phyloP scores from a whole-genome alignment of 1,140 invertebrate species.

The Drosophila biarmipes region DNA sequence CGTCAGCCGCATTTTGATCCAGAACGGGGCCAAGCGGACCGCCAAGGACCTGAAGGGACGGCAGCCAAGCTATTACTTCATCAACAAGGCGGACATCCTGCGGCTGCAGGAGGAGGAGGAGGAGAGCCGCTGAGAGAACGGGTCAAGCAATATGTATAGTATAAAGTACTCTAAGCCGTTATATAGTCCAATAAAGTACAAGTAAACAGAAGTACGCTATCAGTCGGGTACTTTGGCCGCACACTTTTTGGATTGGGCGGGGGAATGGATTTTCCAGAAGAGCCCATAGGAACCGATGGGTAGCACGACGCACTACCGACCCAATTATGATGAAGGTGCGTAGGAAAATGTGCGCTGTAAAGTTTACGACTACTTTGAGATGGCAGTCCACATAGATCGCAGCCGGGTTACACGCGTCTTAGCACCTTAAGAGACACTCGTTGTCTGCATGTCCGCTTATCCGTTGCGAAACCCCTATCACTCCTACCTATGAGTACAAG shows the following conservation, averaged over 20 bases:
- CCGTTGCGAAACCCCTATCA: not conserved
- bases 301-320: not conserved
- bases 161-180: conserved; percentile 56
- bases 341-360: not conserved
- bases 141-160: conserved; percentile 24
- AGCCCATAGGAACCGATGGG: no score
- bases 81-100: conserved; percentile 94
- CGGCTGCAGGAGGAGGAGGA: conserved; percentile 93
- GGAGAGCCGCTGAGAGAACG: conserved; percentile 68
- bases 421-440: not conserved
- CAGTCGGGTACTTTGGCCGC: not conserved
- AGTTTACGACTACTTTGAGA: not conserved
- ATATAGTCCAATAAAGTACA: conserved; percentile 58
- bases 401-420: not conserved
- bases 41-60: conserved; percentile 94
- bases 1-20: conserved; percentile 91
- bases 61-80: conserved; percentile 96
- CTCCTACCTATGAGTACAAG: not conserved
- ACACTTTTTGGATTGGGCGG: not conserved
- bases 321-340: not conserved
- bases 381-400: not conserved
- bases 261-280: no score
- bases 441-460: not conserved
- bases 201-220: conserved; percentile 1
- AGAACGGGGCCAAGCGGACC: conserved; percentile 91